Evolutionary conservation across 2,888 invertebrate genomes (phyloP), one percentile per base, ranked within the genome.

Genomic region (Epinotia bilunana): DNA sequence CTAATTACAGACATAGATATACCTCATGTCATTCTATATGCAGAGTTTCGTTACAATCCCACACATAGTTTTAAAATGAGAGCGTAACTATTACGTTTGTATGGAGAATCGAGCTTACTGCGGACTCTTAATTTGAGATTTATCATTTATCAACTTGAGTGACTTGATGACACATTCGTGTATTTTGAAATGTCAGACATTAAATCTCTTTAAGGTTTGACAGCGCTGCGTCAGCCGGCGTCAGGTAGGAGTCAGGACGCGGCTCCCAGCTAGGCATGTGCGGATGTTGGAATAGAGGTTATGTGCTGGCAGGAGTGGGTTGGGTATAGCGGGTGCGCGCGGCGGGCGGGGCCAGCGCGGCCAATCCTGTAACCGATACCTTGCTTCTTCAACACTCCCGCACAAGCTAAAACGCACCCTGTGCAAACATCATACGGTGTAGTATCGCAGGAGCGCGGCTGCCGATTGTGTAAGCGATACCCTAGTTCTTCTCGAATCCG

Each of bases 341-440:
- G 33, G 88, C 88, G 91, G 93, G 92, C 93, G 92, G 90, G 87
- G 91, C 88, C 87, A 85, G 82, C 81, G 79, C 88, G 88, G 90
- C 94, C 94, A 94, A 94, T 94, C 94, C 88, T 92, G 93, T 93
- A 94, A 93, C 87, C 89, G 93, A 94, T 91, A 94, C 92, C 89
- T 85, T 88, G 87, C 89, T 91, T 92, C 92, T 92, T 91, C 87
- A 88, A 80, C 78, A 84, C 78, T 72, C 73, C 74, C 18, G 55
- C 43, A 83, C 84, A 77, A 39, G 61, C 1, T 87, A 82, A 57
- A 76, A 13, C 67, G n/a, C 12, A 71, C 73, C 49, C 28, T 72
- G 73, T 11, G 0, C 0, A 1, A 83, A 68, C 9, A 76, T 62
- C 81, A 83, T 77, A 75, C 87, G 85, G 6, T 0, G 0, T 2